Base-by-base conservation (phyloP, 2,888 invertebrate species). In the Xestia ashworthii region DNA sequence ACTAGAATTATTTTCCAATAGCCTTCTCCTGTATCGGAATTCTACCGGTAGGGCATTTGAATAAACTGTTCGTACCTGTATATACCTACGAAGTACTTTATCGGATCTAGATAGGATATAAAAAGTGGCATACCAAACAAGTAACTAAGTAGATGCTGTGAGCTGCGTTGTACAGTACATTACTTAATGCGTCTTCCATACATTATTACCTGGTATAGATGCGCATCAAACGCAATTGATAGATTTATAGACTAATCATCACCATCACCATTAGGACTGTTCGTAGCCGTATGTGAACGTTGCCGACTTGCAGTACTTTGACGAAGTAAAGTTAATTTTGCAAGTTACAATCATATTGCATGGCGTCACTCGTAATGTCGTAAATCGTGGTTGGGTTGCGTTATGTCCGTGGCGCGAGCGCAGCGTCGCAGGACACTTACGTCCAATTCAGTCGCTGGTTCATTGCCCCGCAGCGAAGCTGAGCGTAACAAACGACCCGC, bases 391-490 rank as follows among this genome's bases (percentile, higher is more conserved):
- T 89, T 90, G 92, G 90, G 92, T 93, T 92, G 93, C 92, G 92
- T 93, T 92, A 90, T 92, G 92, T 92, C 91, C 90, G 92, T 90
- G 89, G 84, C 87, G 83, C 87, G 90, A 89, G 83, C 88, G 82
- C 88, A 79, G 79, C 91, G 92, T 92, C 92, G 93, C 95, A 94
- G 95, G 95, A 95, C 95, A 95, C 94, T 95, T 95, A 93, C 92
- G 93, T 94, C 95, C 95, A 95, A 96, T 96, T 95, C 95, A 94
- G 93, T 90, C 91, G 90, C 85, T 92, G 95, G 96, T 95, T 96
- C 96, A 95, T 93, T 94, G 96, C 93, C 95, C 95, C 89, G 92
- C 84, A 89, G 89, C 89, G 84, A 88, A 83, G 82, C 90, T 90
- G 91, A 86, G 89, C 91, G 93, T 93, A 92, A 94, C 94, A 94